Base-by-base conservation (phyloP, 2,113 vertebrate species). In the Pygoscelis adeliae region DNA sequence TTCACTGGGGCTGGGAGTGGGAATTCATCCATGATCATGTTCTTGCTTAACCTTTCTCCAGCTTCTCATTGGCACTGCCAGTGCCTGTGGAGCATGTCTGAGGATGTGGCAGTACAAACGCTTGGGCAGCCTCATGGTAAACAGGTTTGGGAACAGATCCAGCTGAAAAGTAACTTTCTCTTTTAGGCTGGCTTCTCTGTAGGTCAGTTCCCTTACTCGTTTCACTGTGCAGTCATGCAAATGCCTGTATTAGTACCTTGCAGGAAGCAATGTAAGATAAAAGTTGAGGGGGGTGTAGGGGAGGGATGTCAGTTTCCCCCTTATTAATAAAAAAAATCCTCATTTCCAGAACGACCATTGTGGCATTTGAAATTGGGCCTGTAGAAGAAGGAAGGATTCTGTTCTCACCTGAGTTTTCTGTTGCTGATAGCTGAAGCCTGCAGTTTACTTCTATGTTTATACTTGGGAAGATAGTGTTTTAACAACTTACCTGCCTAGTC, bases 291-390 rank as follows among this genome's bases (percentile, higher is more conserved):
- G 55, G 20, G 2, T 21, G 6, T 32, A 30, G 7, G 14, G 65
- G 20, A 55, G 11, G 12, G 66, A 21, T 71, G 17, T 42, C 90
- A 44, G 0, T 30, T 46, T 69, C 40, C 2, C 6, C 5, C 12
- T 36, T 30, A 13, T 11, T 80, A 14, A 34, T 53, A 3, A 13
- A 27, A 40, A 32, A 30, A 44, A 44, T 42, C 14, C 5, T 56
- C 0, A 0, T 73, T 82, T 90, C n/a, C 59, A 74, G 36, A 61
- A 19, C 7, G 23, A 15, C 4, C 6, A 0, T 4, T 22, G 26
- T 56, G 32, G 21, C 30, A 36, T 38, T 86, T 46, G 52, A 46
- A 80, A 34, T 0, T 22, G 12, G 25, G n/a, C 29, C 42, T 58
- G 55, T 32, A 23, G 50, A 52, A 22, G 30, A 9, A 46, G 32